Percentiles rank a stretch among this genome's conserved stretches.
Conservation (phyloP, 2,113 vertebrate genomes). For the Prionailurus bengalensis region DNA sequence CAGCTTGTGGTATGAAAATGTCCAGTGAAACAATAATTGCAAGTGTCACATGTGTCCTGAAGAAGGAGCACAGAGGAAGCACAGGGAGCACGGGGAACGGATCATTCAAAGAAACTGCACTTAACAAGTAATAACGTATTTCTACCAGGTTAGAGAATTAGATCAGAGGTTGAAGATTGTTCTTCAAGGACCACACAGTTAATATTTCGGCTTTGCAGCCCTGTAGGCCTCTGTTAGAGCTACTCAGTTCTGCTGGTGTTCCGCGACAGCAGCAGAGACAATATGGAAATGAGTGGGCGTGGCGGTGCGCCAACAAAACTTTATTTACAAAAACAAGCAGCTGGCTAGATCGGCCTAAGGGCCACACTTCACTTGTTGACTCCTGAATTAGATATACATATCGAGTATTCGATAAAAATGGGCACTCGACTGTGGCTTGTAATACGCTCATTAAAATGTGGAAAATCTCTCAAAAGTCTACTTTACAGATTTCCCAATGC, state of each 20-base stretch:
- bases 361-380: neutral
- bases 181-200: neutral
- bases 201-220: neutral
- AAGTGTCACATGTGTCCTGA: neutral
- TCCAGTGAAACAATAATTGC: neutral
- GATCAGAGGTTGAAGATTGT: neutral
- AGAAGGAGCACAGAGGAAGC: neutral
- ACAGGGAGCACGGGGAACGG: neutral
- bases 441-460: neutral
- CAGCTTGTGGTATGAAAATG: neutral
- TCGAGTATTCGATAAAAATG: neutral
- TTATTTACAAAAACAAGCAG: constrained; percentile 47
- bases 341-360: neutral
- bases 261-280: neutral
- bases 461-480: neutral
- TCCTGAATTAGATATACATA: neutral
- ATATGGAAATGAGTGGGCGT: neutral
- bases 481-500: neutral
- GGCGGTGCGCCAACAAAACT: constrained; percentile 40
- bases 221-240: neutral
- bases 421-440: neutral
- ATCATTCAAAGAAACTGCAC: neutral
- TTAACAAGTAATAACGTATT: neutral
- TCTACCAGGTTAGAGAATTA: neutral
- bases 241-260: neutral